Evolutionary conservation across 2,113 vertebrate genomes (phyloP).

Genomic region (Neolamprologus fasciatus): DNA sequence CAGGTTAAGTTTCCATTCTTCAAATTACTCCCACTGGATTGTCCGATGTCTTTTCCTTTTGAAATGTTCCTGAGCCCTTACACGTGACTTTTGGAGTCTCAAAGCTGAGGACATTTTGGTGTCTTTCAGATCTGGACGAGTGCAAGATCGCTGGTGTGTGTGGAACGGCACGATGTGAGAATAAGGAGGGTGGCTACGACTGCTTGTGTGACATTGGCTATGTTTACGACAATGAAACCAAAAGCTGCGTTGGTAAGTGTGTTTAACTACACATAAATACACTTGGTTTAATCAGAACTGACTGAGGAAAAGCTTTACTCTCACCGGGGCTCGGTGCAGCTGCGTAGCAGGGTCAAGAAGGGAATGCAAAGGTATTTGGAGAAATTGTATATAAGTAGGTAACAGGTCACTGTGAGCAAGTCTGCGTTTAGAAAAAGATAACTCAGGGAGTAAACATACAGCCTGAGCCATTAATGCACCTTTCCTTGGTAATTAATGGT

Average conservation of each 20-base stretch:
- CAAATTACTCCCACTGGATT: not conserved
- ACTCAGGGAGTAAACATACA: not conserved
- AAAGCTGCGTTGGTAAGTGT: conserved; percentile 79
- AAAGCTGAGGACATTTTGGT: not conserved
- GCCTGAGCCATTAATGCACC: not conserved
- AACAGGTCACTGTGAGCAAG: conserved; percentile 11
- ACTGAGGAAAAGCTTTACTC: not conserved
- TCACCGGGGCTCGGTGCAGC: conserved; percentile 36
- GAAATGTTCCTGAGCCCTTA: not conserved
- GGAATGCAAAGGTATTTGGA: conserved; percentile 24
- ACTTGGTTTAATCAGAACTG: not conserved
- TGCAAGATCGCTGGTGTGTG: conserved; percentile 75
- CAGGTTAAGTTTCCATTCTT: not conserved
- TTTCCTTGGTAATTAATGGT: not conserved
- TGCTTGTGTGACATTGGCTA: conserved; percentile 85
- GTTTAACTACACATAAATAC: not conserved
- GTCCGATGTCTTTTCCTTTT: not conserved
- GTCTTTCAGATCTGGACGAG: conserved; percentile 83
- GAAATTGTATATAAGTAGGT: conserved; percentile 36
- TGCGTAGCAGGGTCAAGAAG: conserved; percentile 30
- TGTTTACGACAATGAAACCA: conserved; percentile 73
- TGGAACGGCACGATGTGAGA: conserved; percentile 81
- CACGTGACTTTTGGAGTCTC: not conserved
- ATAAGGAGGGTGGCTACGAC: conserved; percentile 76
- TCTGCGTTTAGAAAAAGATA: not conserved